Evolutionary conservation across 2,113 vertebrate species (phyloP), one percentile per base, ranked within the genome.

Genomic region (Catharus minimus): DNA sequence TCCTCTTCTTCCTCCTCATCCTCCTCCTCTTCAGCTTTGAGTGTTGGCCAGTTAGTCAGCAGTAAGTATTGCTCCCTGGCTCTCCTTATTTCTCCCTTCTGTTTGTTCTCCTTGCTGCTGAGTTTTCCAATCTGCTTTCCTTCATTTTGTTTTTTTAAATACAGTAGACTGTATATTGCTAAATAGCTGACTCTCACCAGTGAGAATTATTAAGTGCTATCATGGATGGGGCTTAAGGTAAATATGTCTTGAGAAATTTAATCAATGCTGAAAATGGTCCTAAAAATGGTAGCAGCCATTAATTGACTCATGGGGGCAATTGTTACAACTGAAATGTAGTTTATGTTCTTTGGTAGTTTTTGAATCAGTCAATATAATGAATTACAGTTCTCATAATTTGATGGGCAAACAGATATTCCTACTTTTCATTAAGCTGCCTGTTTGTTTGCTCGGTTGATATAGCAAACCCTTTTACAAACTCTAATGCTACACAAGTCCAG

Each of bases 21-120:
- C 92, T 99, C 99, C 94, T 99, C 99, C 64, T 99, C 99, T 97
- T 99, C 99, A 67, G 98, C 99, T 96, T 98, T 99, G 98, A 99
- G 99, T 92, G 99, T 99, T 98, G 99, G 99, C 86, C 99, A 99
- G 98, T 98, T 99, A 97, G 99, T 99, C 98, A 99, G 99, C 98
- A 99, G 99, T 99, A 98, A 99, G 99, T 99, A 98, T 97, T 82
- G 88, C 84, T 78, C 86, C 93, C 95, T 96, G 93, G 62, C 92
- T 97, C 73, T 95, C 23, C 89, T 86, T 87, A 82, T 91, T 94
- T 81, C 76, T 77, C 53, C 24, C 56, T 52, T 83, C 50, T 49
- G 30, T 78, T 82, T 80, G 33, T 95, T 52, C 80, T 92, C 61
- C 58, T 94, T 11, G 17, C 50, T 83, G n/a, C 58, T 92, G 85